Conservation (phyloP, 2,888 invertebrate genomes). For the Lithophane leautieri region DNA sequence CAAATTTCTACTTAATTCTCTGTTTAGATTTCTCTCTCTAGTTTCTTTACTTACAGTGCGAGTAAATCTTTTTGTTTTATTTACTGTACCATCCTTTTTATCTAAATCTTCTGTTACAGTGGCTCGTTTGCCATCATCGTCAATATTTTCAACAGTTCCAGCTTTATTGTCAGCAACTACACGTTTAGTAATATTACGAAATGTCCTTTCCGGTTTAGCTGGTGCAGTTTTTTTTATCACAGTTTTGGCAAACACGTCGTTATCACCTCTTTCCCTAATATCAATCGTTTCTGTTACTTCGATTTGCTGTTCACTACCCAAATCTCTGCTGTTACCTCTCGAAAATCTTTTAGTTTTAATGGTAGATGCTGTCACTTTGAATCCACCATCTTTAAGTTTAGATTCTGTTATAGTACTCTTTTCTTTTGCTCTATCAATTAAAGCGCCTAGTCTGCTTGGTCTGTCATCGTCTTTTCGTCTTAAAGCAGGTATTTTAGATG, state of each 20-base stretch:
- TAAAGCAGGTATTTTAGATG: slow-evolving; percentile 80
- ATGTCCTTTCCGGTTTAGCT: slow-evolving; percentile 32
- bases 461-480: slow-evolving; percentile 73
- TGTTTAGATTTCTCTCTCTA: slow-evolving; percentile 45
- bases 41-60: slow-evolving; percentile 58
- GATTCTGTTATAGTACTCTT: slow-evolving; percentile 31
- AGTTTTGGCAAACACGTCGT: slow-evolving; percentile 34
- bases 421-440: slow-evolving; percentile 47
- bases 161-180: slow-evolving; percentile 24
- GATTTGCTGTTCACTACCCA: slow-evolving; percentile 40
- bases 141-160: slow-evolving; percentile 11
- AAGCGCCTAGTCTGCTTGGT: slow-evolving; percentile 37
- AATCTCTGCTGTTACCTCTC: slow-evolving; percentile 50
- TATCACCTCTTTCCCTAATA: slow-evolving; percentile 33
- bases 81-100: slow-evolving; percentile 46
- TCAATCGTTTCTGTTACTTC: slow-evolving; percentile 47
- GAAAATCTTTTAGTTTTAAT: slow-evolving; percentile 56
- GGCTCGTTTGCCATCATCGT: slow-evolving; percentile 1
- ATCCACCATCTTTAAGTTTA: slow-evolving; percentile 59
- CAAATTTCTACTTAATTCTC: slow-evolving; percentile 38
- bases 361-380: slow-evolving; percentile 56
- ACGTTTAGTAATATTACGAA: slow-evolving; percentile 36
- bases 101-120: slow-evolving; percentile 20
- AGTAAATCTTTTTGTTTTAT: slow-evolving; percentile 60
- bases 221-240: slow-evolving; percentile 29